phyloP scores from a whole-genome alignment of 2,888 invertebrate genomes.

The Lampropteryx suffumata region DNA sequence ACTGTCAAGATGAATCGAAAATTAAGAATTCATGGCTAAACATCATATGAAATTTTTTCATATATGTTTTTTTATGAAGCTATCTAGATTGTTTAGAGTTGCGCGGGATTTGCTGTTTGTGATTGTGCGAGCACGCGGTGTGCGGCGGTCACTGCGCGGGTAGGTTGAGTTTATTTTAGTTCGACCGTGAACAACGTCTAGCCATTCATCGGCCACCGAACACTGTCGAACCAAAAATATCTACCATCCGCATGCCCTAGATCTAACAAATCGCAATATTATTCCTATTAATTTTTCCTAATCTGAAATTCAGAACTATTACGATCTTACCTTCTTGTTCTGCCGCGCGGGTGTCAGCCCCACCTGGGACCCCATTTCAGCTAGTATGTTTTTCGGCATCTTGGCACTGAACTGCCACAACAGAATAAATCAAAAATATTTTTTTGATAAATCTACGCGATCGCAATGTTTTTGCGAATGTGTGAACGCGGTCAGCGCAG shows the following conservation, averaged over 20 bases:
- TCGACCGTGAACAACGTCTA: conserved; percentile 65
- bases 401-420: conserved; percentile 56
- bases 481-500: conserved; percentile 62
- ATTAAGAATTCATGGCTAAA: too few species aligned
- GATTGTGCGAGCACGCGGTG: too few species aligned
- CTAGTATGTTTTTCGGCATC: conserved; percentile 76
- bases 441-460: conserved; percentile 40
- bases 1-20: too few species aligned
- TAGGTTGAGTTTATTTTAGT: conserved; percentile 62
- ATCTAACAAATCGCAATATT: conserved; percentile 21
- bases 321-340: conserved; percentile 62
- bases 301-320: conserved; percentile 5
- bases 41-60: too few species aligned
- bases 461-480: conserved; percentile 45
- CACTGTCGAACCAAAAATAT: conserved; percentile 53
- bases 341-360: conserved; percentile 70
- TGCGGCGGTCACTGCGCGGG: conserved; percentile 51
- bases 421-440: conserved; percentile 26
- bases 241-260: conserved; percentile 27
- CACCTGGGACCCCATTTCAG: conserved; percentile 79
- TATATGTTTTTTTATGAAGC: too few species aligned
- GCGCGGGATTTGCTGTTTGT: too few species aligned
- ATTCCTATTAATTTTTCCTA: conserved; percentile 13
- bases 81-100: too few species aligned
- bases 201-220: conserved; percentile 56